Evolutionary conservation across 2,113 vertebrate species (phyloP).

Genomic region (Grallaria varia): DNA sequence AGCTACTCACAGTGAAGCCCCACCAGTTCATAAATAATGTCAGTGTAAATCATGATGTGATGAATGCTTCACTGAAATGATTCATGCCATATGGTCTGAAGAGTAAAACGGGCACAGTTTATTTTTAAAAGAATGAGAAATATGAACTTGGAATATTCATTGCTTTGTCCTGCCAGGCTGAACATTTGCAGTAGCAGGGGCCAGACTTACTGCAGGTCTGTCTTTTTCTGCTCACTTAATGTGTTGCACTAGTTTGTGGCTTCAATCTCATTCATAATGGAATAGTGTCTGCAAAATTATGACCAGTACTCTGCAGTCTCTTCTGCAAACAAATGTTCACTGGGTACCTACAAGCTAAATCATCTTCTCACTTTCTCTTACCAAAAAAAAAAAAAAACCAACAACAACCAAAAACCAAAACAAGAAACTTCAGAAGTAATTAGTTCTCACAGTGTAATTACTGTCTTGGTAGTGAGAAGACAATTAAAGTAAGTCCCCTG

Average conservation of each 20-base stretch:
- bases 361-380: background rate
- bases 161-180: slow-evolving; percentile 50
- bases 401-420: background rate
- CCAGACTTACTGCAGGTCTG: slow-evolving; percentile 14
- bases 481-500: background rate
- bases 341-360: background rate
- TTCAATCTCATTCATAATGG: background rate
- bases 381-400: background rate
- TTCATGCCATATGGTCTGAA: slow-evolving; percentile 61
- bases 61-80: slow-evolving; percentile 58
- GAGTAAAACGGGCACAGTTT: slow-evolving; percentile 58
- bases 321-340: background rate
- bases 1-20: background rate
- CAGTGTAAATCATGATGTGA: slow-evolving; percentile 47
- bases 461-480: background rate
- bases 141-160: slow-evolving; percentile 62
- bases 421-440: background rate
- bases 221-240: slow-evolving; percentile 51
- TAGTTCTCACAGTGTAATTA: background rate
- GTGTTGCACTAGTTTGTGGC: background rate
- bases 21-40: slow-evolving; percentile 47
- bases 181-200: slow-evolving; percentile 50
- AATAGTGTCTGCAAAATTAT: background rate
- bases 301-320: background rate
- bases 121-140: slow-evolving; percentile 71